phyloP scores from a whole-genome alignment of 2,113 vertebrate genomes.

The Bucco capensis region DNA sequence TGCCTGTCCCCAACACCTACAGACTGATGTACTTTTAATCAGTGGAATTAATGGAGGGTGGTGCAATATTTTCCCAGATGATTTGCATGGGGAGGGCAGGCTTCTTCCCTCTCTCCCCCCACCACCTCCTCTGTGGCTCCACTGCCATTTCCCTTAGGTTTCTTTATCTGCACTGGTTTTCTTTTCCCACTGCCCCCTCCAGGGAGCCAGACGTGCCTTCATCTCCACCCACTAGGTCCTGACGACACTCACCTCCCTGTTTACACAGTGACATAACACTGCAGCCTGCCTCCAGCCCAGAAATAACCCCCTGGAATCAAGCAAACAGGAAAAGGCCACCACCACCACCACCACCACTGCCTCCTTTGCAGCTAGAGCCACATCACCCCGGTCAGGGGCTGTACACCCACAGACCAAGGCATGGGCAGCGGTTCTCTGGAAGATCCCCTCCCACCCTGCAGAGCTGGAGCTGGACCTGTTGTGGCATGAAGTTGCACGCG shows the following conservation, averaged over 20 bases:
- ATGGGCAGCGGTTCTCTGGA: accelerated
- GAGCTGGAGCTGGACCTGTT: accelerated
- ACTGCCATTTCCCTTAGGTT: conserved; percentile 12
- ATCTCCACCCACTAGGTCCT: conserved; percentile 36
- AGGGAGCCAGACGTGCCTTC: conserved; percentile 43
- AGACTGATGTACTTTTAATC: conserved; percentile 76
- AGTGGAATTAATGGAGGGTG: conserved; percentile 69
- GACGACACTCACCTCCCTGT: conserved; percentile 70
- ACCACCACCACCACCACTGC: background rate
- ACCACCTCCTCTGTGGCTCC: background rate
- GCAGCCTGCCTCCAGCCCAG: conserved; percentile 41
- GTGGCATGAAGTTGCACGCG: background rate
- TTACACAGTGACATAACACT: conserved; percentile 77
- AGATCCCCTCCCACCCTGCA: background rate
- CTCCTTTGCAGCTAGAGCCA: background rate
- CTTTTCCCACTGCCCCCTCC: background rate
- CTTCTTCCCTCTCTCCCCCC: background rate
- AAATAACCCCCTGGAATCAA: conserved; percentile 62
- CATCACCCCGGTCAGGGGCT: background rate
- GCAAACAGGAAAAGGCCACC: conserved; percentile 49
- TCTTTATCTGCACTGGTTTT: conserved; percentile 21
- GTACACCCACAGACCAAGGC: accelerated
- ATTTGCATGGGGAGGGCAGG: conserved; percentile 31
- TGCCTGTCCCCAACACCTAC: conserved; percentile 80
- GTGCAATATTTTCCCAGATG: conserved; percentile 56